Base-by-base conservation (phyloP, 2,797 vertebrate species). In the Ambastaia sidthimunki region DNA sequence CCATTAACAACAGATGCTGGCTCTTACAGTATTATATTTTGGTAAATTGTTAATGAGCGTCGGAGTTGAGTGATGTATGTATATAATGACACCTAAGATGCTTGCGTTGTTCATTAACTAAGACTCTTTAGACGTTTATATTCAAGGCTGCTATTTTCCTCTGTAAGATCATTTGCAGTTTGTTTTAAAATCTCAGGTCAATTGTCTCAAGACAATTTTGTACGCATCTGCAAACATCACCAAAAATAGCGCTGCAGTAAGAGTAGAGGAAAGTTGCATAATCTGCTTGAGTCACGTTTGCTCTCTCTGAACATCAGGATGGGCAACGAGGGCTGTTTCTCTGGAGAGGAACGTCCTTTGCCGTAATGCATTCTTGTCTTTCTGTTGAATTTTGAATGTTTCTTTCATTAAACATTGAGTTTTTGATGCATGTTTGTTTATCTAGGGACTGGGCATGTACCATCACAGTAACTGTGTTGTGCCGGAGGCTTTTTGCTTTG, bases 201-300 rank as follows among this genome's bases (percentile, higher is more conserved):
- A n/a, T n/a, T n/a, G n/a, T n/a, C 37, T 70, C 54, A 65, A 78
- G 44, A 19, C 41, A 23, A 41, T 72, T 82, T 74, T 77, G 65
- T 52, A 80, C 59, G 47, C 73, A 66, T 77, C 69, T 80, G 31
- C 69, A 69, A 66, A 73, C 48, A 52, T 82, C 25, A 59, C 73
- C 41, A 71, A 34, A 82, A 77, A 68, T 25, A 80, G 69, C 78
- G 74, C 84, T 82, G 80, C 59, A 70, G 76, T 71, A 74, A 68
- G 77, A 60, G 44, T 52, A 62, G 76, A 25, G 59, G 60, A 71
- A 82, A 74, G 80, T 85, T 85, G 81, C 59, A 74, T 83, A 82
- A 85, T 75, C 73, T 74, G 57, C 65, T 68, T 83, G 59, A 81
- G 62, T 79, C 71, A 81, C 75, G 75, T 74, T 71, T 83, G 60